phyloP scores from a whole-genome alignment of 2,797 vertebrate genomes.

The Pangasius djambal region DNA sequence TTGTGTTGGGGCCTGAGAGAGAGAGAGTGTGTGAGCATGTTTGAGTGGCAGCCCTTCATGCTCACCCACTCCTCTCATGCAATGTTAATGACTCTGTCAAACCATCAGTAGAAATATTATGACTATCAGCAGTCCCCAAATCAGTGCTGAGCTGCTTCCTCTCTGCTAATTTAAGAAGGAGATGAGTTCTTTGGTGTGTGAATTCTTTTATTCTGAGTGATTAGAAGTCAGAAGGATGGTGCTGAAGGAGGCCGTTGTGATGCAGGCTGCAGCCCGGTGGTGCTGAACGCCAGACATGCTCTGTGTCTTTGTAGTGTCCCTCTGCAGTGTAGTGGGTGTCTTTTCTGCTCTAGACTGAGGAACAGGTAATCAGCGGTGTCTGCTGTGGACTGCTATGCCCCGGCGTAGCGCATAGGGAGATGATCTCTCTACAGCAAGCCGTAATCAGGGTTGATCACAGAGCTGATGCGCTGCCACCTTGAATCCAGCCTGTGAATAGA shows the following conservation, averaged over 20 bases:
- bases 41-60: conserved; percentile 52
- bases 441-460: conserved; percentile 77
- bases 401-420: conserved; percentile 50
- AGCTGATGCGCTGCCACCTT: conserved; percentile 75
- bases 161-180: conserved; percentile 39
- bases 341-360: conserved; percentile 41
- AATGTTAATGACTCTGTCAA: conserved; percentile 59
- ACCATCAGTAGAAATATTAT: conserved; percentile 60
- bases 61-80: conserved; percentile 51
- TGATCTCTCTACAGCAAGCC: conserved; percentile 55
- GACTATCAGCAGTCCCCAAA: conserved; percentile 58
- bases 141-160: conserved; percentile 58
- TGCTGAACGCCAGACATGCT: conserved; percentile 4
- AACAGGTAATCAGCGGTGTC: conserved; percentile 56
- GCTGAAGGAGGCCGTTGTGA: conserved; percentile 26
- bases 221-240: conserved; percentile 2
- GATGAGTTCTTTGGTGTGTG: conserved; percentile 40
- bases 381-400: conserved; percentile 33
- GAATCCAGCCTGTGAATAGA: conserved; percentile 66
- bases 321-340: conserved; percentile 50
- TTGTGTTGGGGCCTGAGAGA: background rate
- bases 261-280: background rate
- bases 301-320: conserved; percentile 32
- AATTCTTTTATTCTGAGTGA: conserved; percentile 14
- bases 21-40: background rate